Conservation (phyloP, 2,888 invertebrate genomes). For the Choristoneura rosaceana region DNA sequence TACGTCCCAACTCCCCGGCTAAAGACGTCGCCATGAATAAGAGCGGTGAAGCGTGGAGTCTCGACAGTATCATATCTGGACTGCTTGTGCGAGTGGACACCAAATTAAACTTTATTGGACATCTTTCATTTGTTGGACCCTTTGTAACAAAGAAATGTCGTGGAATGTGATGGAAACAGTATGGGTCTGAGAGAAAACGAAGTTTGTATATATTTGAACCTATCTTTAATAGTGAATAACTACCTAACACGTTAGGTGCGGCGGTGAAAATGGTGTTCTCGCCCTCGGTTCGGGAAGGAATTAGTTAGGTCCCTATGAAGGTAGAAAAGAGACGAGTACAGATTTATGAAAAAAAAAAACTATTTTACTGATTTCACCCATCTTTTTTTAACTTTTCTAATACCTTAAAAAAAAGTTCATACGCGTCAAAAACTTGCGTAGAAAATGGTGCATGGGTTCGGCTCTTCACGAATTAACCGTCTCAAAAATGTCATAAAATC, state of each 20-base stretch:
- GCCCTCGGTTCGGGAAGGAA: too few species aligned
- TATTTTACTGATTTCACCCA: too few species aligned
- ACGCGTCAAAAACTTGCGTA: too few species aligned
- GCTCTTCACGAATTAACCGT: not conserved
- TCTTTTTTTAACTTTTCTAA: too few species aligned
- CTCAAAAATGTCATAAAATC: conserved; percentile 12
- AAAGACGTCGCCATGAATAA: conserved; percentile 73
- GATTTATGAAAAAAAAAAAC: too few species aligned
- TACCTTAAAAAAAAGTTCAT: too few species aligned
- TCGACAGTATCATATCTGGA: conserved; percentile 77
- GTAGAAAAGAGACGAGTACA: too few species aligned
- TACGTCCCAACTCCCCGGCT: conserved; percentile 48
- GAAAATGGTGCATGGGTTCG: too few species aligned
- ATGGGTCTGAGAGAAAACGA: not conserved
- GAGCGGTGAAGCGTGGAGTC: conserved; percentile 69
- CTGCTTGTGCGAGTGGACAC: conserved; percentile 63
- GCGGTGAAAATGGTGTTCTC: too few species aligned
- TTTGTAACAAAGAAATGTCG: conserved; percentile 5
- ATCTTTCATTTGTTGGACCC: conserved; percentile 68
- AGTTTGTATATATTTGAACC: not conserved
- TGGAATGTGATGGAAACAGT: conserved; percentile 21
- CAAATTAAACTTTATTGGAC: conserved; percentile 83
- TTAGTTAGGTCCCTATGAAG: too few species aligned
- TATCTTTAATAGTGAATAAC: not conserved
- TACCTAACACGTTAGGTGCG: too few species aligned